phyloP scores from a whole-genome alignment of 1,140 invertebrate species.

The Drosophila miranda region DNA sequence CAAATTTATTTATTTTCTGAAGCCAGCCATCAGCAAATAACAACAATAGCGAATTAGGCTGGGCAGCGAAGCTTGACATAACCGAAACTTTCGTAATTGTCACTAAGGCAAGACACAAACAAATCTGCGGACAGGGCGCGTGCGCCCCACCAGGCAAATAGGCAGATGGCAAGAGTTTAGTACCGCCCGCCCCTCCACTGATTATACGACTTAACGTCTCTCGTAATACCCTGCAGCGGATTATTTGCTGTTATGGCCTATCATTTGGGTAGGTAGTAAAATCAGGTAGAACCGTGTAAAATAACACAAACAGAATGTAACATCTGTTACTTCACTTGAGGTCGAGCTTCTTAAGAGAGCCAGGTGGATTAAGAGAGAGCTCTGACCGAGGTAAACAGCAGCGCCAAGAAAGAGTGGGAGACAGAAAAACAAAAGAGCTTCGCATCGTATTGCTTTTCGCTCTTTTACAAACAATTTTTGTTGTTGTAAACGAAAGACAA shows the following conservation, averaged over 20 bases:
- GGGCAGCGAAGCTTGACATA: conserved; percentile 17
- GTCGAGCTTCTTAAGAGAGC: conserved; percentile 21
- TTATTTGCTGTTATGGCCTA: conserved; percentile 29
- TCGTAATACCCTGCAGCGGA: conserved; percentile 29
- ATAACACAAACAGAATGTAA: conserved; percentile 1
- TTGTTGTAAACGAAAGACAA: conserved; percentile 17
- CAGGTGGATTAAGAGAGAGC: conserved; percentile 25
- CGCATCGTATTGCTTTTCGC: not conserved
- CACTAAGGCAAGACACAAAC: too few relatives aligned
- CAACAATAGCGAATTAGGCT: conserved; percentile 23
- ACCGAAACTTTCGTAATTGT: conserved; percentile 18
- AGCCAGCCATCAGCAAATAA: conserved; percentile 19
- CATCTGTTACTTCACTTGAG: conserved; percentile 11
- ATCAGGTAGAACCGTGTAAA: conserved; percentile 22
- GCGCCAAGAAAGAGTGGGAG: conserved; percentile 33
- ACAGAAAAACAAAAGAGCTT: conserved; percentile 25
- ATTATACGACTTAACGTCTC: conserved; percentile 40
- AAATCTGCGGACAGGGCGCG: too few relatives aligned
- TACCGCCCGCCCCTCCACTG: not conserved
- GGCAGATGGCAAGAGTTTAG: conserved; percentile 35
- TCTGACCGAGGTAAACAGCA: conserved; percentile 62
- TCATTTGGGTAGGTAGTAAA: conserved; percentile 27
- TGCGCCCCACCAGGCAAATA: too few relatives aligned
- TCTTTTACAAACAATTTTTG: conserved; percentile 22
- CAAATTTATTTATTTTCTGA: conserved; percentile 40